Conservation (phyloP, 2,888 invertebrate genomes). For the Ormyrus nitidulus region DNA sequence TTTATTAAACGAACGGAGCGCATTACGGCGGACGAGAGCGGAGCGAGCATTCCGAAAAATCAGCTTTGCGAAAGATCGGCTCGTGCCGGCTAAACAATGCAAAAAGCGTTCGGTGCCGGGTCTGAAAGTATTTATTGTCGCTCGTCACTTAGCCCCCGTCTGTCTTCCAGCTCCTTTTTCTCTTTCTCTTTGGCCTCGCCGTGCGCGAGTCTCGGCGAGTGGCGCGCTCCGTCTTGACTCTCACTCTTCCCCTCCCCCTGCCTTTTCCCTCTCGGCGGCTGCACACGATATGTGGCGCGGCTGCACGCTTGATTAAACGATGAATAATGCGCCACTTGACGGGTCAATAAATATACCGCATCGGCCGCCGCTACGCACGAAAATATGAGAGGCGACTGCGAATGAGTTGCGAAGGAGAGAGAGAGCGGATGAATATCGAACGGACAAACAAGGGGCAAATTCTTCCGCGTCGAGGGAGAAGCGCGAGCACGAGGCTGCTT, state of each 20-base stretch:
- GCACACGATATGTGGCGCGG: slow-evolving; percentile 47
- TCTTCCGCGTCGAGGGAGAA: slow-evolving; percentile 2
- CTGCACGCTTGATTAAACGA: slow-evolving; percentile 64
- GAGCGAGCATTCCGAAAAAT: no score
- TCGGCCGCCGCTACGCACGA: slow-evolving; percentile 33
- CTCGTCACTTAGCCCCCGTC: slow-evolving; percentile 25
- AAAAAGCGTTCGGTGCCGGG: not conserved
- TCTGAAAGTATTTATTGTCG: slow-evolving; percentile 21
- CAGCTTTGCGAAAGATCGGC: no score
- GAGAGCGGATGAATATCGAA: slow-evolving; percentile 28
- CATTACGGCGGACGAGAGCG: no score
- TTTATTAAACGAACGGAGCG: no score
- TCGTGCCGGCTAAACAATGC: not conserved
- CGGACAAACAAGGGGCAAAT: slow-evolving; percentile 43
- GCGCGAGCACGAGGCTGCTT: not conserved
- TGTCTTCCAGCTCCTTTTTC: not conserved
- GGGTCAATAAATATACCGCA: slow-evolving; percentile 64
- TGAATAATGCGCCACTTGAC: slow-evolving; percentile 66
- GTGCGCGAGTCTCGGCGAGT: no score
- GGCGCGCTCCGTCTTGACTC: not conserved
- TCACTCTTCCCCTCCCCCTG: not conserved
- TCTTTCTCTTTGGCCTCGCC: not conserved
- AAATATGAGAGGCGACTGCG: slow-evolving; percentile 56
- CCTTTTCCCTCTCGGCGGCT: slow-evolving; percentile 1
- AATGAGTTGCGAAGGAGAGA: slow-evolving; percentile 41